phyloP scores from a whole-genome alignment of 2,113 vertebrate species.

The Scolopax mira region DNA sequence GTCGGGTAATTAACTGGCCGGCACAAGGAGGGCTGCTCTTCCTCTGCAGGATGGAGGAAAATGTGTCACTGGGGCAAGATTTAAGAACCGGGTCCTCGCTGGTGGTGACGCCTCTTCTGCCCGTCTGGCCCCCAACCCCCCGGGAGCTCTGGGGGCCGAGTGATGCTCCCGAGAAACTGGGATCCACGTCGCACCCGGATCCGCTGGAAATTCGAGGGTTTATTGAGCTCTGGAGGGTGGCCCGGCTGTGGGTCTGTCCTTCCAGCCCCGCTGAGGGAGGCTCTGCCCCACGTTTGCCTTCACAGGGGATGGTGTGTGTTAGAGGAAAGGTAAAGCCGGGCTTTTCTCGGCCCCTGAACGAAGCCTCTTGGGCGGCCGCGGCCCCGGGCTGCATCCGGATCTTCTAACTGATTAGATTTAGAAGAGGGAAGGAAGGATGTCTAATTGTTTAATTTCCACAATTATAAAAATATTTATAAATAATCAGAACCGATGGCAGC shows the following conservation, averaged over 20 bases:
- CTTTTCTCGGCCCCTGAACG: neutral
- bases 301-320: rapidly evolving
- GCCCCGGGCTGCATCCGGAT: neutral
- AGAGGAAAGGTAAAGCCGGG: neutral
- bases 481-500: conserved; percentile 44
- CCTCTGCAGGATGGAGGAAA: neutral
- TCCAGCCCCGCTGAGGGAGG: rapidly evolving
- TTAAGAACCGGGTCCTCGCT: neutral
- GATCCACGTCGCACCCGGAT: neutral
- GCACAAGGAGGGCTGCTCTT: neutral
- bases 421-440: conserved; percentile 53
- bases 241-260: rapidly evolving
- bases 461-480: conserved; percentile 50
- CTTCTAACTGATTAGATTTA: conserved; percentile 14
- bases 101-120: rapidly evolving
- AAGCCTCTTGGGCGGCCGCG: rapidly evolving
- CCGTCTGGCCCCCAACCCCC: neutral
- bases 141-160: rapidly evolving
- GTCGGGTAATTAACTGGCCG: rapidly evolving
- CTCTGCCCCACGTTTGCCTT: neutral
- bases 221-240: rapidly evolving
- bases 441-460: conserved; percentile 55
- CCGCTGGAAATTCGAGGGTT: rapidly evolving
- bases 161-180: neutral
- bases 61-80: neutral